Percentiles rank a stretch among this genome's conserved stretches.
Conservation (phyloP, 2,113 vertebrate species). For the Catharus fuscescens region DNA sequence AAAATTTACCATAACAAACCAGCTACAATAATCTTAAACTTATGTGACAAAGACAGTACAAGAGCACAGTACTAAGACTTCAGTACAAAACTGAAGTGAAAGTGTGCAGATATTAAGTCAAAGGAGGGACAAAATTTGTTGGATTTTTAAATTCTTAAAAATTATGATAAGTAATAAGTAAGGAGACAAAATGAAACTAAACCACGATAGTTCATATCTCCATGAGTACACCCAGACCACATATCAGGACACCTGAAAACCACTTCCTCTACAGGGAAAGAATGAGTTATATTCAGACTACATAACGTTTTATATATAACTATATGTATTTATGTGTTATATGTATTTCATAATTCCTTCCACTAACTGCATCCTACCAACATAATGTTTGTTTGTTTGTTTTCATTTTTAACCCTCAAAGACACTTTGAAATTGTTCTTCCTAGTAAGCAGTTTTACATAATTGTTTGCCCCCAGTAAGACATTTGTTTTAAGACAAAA, state of each 20-base stretch:
- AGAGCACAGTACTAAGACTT: too few relatives aligned
- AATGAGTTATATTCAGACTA: not conserved
- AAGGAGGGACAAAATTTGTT: not conserved
- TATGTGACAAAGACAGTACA: not conserved
- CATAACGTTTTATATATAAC: not conserved
- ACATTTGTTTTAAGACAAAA: not conserved
- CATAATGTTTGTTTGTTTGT: not conserved
- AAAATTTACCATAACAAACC: not conserved
- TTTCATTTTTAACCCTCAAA: too few relatives aligned
- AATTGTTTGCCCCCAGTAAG: not conserved
- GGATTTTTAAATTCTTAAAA: not conserved
- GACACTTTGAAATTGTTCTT: not conserved
- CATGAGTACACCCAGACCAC: not conserved
- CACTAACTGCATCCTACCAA: not conserved
- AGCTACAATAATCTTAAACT: not conserved
- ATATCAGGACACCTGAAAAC: not conserved
- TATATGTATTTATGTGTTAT: not conserved
- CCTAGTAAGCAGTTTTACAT: not conserved
- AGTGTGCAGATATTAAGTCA: not conserved
- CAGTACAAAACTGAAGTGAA: not conserved
- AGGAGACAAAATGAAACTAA: not conserved
- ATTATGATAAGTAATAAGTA: not conserved
- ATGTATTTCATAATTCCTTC: not conserved
- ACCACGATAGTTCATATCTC: not conserved
- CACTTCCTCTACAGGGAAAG: not conserved